Evolutionary conservation across 1,140 invertebrate genomes (phyloP), one percentile per base, ranked within the genome.

Genomic region (Papilio polytes): DNA sequence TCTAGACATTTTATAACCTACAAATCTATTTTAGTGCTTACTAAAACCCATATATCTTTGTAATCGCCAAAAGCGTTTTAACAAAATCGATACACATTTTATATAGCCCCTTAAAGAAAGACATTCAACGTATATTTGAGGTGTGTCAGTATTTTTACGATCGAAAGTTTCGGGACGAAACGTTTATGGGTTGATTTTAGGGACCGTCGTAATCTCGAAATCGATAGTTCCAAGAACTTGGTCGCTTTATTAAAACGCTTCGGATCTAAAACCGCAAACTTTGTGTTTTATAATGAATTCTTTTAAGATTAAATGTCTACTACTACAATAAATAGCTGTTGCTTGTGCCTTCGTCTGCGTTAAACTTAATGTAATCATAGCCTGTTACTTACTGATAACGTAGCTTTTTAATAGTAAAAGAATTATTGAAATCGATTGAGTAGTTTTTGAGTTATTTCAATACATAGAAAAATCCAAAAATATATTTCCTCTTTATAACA

Each of bases 271-370:
- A 85, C 72, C 9, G 80, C 36, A 81, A 81, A 82, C 82, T 83
- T 86, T 86, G 78, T 74, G 80, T 85, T 82, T 80, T 87, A 84
- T 85, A 86, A 83, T 81, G 77, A 80, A 15, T 83, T 84, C 63
- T 83, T 83, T 86, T 86, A 84, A 77, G 81, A 83, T 72, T 83
- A 81, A 82, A 53, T 18, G 12, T 36, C 8, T 48, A 74, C 48
- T 66, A 82, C 36, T 41, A 41, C 36, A 3, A 36, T 3, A 31
- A 31, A 7, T 6, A 41, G 36, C 36, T 41, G 36, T 41, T 41
- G 36, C 36, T 41, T 7, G 36, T 41, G 36, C 7, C 36, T 41
- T 41, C 36, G 7, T 41, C 36, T 41, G 36, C 36, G 7, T 41
- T 0, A 41, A 41, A 41, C 8, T 41, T 8, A 41, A 41, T 6